Evolutionary conservation across 2,888 invertebrate species (phyloP).

Genomic region (Prionchulus punctatus): DNA sequence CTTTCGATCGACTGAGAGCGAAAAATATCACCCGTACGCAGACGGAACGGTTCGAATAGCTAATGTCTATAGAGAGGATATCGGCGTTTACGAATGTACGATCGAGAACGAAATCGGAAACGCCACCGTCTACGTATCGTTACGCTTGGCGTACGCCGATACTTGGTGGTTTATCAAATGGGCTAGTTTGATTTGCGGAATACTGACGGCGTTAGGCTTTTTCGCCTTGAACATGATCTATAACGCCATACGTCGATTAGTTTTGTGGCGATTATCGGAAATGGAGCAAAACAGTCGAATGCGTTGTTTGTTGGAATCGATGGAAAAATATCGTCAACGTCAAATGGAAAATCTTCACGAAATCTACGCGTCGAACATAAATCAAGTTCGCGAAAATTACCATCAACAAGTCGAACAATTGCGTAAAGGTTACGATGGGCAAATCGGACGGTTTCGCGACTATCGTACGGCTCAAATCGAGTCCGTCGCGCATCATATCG

Average conservation of each 20-base stretch:
- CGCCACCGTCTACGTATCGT: not conserved
- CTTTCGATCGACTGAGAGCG: not conserved
- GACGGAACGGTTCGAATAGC: not conserved
- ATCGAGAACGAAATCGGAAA: not conserved
- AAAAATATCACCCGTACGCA: not conserved
- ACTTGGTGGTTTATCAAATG: conserved; percentile 8
- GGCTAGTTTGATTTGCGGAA: conserved; percentile 9
- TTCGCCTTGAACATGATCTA: conserved; percentile 10
- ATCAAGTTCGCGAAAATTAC: conserved; percentile 24
- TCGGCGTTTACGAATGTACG: conserved; percentile 4
- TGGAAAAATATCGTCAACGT: conserved; percentile 27
- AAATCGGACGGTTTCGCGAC: conserved; percentile 25
- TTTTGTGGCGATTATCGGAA: conserved; percentile 8
- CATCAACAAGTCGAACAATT: conserved; percentile 19
- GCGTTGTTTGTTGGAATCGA: conserved; percentile 26
- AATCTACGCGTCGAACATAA: conserved; percentile 22
- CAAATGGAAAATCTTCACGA: conserved; percentile 29
- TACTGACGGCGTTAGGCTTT: not conserved
- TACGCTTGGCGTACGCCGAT: conserved; percentile 3
- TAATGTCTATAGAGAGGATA: not conserved
- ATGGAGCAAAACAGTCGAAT: conserved; percentile 25
- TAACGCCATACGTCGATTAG: conserved; percentile 5
- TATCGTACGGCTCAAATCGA: conserved; percentile 26
- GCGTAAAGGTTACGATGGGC: conserved; percentile 22
- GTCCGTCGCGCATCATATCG: conserved; percentile 23